Evolutionary conservation across 2,113 vertebrate species (phyloP), one percentile per base, ranked within the genome.

Genomic region (Triplophysa rosa): DNA sequence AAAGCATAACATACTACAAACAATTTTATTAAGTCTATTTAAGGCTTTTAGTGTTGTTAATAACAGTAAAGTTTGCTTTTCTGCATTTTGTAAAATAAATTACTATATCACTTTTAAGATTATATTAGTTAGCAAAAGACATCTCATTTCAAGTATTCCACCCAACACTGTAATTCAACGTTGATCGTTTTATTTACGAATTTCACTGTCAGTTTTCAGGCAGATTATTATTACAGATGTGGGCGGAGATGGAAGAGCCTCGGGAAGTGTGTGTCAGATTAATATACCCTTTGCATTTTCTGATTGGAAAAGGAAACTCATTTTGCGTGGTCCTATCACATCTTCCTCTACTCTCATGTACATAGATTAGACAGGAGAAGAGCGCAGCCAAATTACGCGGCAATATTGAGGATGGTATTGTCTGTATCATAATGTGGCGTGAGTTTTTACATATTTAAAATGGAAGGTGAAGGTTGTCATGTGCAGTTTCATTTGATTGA

Each of bases 281-380:
- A 69, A 47, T 47, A 65, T 21, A 70, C 47, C 62, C 77, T 84
- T 77, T 83, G 68, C 80, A 78, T 78, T 76, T 83, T 74, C 65
- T 54, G 45, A 78, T 82, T 75, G 42, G 80, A 77, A 66, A 47
- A 80, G 76, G 68, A 83, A 78, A 66, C 13, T 67, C 13, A 45
- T 26, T 29, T 10, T 80, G 47, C 63, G 29, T 52, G 56, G 56
- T 71, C 72, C 67, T 58, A 61, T 67, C 66, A 58, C 65, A 67
- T 37, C 65, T 78, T 76, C 63, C 59, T 76, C 49, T 56, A 12
- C 33, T 10, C 58, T 47, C 23, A 74, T 74, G 58, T 63, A 58
- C 72, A 62, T 74, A 74, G 72, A 74, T 74, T 63, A 74, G 72
- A 49, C 16, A 12, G 40, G 40, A 45, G 58, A 24, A 47, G 40